Conservation (phyloP, 2,113 vertebrate species). For the Neopipo cinnamomea region DNA sequence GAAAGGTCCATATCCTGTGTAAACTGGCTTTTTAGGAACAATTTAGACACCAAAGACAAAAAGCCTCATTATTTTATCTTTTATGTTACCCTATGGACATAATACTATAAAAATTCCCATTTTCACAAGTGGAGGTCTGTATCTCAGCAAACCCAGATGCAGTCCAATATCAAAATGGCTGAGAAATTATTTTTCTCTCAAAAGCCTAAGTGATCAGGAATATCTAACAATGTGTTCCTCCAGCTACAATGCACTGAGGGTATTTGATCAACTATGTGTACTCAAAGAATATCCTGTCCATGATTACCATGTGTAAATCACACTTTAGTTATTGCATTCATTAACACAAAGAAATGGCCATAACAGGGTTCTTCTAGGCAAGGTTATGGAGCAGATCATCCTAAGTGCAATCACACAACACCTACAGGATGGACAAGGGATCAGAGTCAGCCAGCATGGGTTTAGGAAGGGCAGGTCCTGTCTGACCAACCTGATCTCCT, state of each 20-base stretch:
- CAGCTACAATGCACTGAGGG: not conserved
- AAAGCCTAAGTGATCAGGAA: not conserved
- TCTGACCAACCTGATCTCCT: too few relatives aligned
- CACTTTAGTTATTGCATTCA: not conserved
- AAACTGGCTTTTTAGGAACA: not conserved
- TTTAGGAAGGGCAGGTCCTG: too few relatives aligned
- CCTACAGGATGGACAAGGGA: too few relatives aligned
- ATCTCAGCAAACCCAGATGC: not conserved
- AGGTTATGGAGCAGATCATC: too few relatives aligned
- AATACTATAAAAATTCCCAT: not conserved
- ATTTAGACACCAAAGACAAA: not conserved
- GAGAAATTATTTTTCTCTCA: not conserved
- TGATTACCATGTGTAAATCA: not conserved
- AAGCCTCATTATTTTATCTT: not conserved
- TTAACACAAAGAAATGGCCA: not conserved
- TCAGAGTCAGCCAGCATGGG: too few relatives aligned
- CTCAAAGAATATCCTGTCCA: not conserved
- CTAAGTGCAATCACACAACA: too few relatives aligned
- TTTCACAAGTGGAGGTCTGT: not conserved
- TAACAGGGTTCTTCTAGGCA: not conserved
- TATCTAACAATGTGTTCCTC: not conserved
- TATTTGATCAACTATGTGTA: not conserved
- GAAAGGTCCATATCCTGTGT: not conserved
- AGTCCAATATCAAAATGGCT: not conserved
- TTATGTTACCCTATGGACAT: not conserved